These are phyloP conservation scores for Drosophila teissieri DNA, from an alignment of 1,140 invertebrate genomes.

Conservation along the genomic window DNA sequence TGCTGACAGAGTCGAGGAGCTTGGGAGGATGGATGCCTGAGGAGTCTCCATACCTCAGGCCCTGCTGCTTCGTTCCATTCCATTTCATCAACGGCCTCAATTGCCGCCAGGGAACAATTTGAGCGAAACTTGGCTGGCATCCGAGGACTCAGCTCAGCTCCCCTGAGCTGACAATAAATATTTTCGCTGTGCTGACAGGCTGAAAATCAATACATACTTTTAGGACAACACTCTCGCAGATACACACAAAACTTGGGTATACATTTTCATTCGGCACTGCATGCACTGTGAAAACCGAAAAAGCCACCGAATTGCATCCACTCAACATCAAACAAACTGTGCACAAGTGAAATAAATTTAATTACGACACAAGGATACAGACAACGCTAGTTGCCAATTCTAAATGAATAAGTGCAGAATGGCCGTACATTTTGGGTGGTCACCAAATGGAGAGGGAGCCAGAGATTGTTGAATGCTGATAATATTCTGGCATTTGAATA, in stretches of 20 bases:
- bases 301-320: conserved; percentile 31
- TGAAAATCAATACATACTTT: conserved; percentile 63
- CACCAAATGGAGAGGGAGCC: not conserved
- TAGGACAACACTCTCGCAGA: conserved; percentile 24
- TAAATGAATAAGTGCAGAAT: conserved; percentile 4
- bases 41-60: too few relatives aligned
- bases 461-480: conserved; percentile 5
- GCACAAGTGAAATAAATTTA: conserved; percentile 41
- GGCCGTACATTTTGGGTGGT: not conserved
- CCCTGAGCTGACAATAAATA: conserved; percentile 57
- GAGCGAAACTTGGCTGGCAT: conserved; percentile 37
- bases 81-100: conserved; percentile 22
- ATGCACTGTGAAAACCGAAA: conserved; percentile 19
- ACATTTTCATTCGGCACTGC: conserved; percentile 34
- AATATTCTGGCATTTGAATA: conserved; percentile 25
- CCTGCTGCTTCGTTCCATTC: not conserved
- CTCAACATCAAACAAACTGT: conserved; percentile 21
- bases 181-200: conserved; percentile 40
- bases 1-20: conserved; percentile 27
- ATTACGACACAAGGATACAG: conserved; percentile 2
- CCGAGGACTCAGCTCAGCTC: conserved; percentile 16
- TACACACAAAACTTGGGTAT: conserved; percentile 22
- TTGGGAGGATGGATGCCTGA: conserved; percentile 3
- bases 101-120: conserved; percentile 58
- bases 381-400: conserved; percentile 6